Evolutionary conservation across 2,113 vertebrate genomes (phyloP).

Genomic region (Prinia subflava): DNA sequence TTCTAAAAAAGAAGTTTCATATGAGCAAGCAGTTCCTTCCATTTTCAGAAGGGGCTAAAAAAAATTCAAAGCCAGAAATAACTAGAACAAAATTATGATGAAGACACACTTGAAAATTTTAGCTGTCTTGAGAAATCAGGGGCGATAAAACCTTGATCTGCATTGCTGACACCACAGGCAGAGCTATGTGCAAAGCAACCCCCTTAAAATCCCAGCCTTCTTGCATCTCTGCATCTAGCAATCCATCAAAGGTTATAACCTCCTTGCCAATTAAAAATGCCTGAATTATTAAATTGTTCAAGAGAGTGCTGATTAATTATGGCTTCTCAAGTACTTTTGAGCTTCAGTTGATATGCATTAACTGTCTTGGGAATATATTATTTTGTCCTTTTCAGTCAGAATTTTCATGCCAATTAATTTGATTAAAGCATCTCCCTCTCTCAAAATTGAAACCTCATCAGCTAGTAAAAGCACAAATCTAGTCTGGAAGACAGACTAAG

Average conservation of each 20-base stretch:
- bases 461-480: neutral
- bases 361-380: constrained; percentile 9
- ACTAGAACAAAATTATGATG: neutral
- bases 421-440: neutral
- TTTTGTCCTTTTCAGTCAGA: neutral
- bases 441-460: neutral
- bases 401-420: constrained; percentile 16
- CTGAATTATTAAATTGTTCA: constrained; percentile 25
- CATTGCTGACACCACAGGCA: neutral
- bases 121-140: neutral
- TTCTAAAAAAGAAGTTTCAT: neutral
- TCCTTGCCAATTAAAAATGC: neutral
- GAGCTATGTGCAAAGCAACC: neutral
- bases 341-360: neutral
- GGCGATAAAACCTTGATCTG: neutral
- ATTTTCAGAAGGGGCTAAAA: neutral
- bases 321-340: constrained; percentile 6
- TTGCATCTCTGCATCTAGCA: neutral
- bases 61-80: neutral
- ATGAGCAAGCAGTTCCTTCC: neutral
- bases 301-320: neutral
- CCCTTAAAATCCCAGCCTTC: neutral
- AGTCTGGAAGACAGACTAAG: neutral
- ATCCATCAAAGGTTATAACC: neutral
- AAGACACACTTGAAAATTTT: neutral